Evolutionary conservation across 2,113 vertebrate species (phyloP).

Genomic region (Murina feae): DNA sequence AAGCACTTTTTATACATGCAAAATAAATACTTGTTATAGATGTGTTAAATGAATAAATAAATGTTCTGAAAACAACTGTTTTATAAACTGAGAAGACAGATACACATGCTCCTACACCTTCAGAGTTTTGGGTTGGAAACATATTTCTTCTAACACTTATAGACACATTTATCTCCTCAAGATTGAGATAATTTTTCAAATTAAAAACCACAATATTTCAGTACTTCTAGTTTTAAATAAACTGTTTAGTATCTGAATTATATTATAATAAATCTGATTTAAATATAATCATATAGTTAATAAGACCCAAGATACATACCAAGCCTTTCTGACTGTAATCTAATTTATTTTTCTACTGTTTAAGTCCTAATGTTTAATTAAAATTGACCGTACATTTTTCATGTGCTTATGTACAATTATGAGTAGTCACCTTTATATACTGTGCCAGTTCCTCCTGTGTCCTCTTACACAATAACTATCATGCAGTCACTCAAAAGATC

Average conservation of each 20-base stretch:
- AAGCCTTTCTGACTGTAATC: background rate
- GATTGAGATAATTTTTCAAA: background rate
- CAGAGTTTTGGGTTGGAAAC: background rate
- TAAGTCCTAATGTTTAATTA: background rate
- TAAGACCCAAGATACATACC: background rate
- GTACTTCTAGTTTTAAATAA: background rate
- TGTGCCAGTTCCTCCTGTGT: background rate
- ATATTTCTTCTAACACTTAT: background rate
- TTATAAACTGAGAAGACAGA: background rate
- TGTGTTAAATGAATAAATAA: background rate
- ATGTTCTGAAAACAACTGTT: background rate
- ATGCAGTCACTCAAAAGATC: background rate
- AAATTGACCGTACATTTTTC: background rate
- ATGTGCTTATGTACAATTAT: background rate
- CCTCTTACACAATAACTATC: background rate
- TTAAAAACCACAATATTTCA: background rate
- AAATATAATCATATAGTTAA: background rate
- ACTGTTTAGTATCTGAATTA: background rate
- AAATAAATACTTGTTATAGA: background rate
- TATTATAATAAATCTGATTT: background rate
- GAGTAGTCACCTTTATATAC: background rate
- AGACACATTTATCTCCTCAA: background rate
- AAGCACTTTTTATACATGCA: background rate
- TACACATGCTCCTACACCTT: background rate
- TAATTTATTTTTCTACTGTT: background rate